Evolutionary conservation across 2,113 vertebrate genomes (phyloP), one percentile per base, ranked within the genome.

Genomic region (Excalfactoria chinensis): DNA sequence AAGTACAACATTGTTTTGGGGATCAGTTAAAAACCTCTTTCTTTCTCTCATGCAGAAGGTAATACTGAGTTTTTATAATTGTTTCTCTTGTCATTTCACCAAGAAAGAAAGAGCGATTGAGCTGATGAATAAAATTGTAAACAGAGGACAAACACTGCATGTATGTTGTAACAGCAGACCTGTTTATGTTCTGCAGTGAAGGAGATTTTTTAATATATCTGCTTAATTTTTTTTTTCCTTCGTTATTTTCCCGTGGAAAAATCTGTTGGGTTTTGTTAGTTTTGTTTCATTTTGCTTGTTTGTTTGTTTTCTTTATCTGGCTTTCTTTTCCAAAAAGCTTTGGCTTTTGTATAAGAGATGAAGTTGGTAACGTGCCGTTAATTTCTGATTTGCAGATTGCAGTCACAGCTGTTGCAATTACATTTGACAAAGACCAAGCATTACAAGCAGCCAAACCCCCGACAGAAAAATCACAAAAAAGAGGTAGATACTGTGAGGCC

Each of bases 321-420:
- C 10, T 62, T 63, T 40, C 22, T 20, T 58, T 58, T 8, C 60
- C n/a, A 78, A 37, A 75, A 49, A 17, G 3, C 16, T 55, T 82
- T 90, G 55, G 55, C 49, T n/a, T 35, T 67, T 59, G 35, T 26
- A 19, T 4, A 7, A 59, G 56, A 77, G 12, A 44, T 71, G 7
- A 44, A 30, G 1, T 72, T 55, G 28, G 8, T 89, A 64, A 83
- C 74, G 14, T 11, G 17, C n/a, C 37, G 28, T 75, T 6, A 49
- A 35, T 92, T 84, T 93, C 5, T 96, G 55, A 86, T 96, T 93
- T 95, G 7, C 95, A 99, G 99, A 98, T 99, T 37, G 98, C 99
- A 16, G 99, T 99, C 93, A 99, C 99, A 55, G 99, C 99, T 9
- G 99, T 99, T 94, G 99, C 99, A 71, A 99, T 99, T 98, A 99